These are phyloP conservation scores for Drosophila prostipennis DNA, from an alignment of 2,888 invertebrate species.

Conservation along the genomic window DNA sequence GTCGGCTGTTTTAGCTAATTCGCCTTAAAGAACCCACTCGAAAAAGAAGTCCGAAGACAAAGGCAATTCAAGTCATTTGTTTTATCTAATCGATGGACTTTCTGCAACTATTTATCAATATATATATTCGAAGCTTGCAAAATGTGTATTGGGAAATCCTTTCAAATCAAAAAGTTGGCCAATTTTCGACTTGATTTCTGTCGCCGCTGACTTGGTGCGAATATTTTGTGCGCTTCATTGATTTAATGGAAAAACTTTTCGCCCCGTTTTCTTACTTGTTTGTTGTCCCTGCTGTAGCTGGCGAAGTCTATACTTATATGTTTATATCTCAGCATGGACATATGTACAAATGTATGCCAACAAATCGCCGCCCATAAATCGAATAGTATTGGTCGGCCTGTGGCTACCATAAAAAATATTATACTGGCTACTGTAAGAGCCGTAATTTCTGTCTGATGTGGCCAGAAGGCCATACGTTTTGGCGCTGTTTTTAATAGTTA, in stretches of 20 bases:
- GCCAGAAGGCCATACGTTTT: slow-evolving; percentile 49
- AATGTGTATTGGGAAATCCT: slow-evolving; percentile 11
- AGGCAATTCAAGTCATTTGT: slow-evolving; percentile 13
- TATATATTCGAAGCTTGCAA: background rate
- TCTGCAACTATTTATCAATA: slow-evolving; percentile 19
- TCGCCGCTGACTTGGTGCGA: slow-evolving; percentile 57
- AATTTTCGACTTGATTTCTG: slow-evolving; percentile 52
- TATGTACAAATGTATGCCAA: slow-evolving; percentile 17
- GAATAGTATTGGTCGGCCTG: slow-evolving; percentile 51
- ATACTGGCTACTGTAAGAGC: slow-evolving; percentile 7
- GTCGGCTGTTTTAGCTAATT: no score
- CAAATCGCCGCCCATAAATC: slow-evolving; percentile 67
- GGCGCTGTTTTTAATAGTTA: slow-evolving; percentile 65
- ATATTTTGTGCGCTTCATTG: slow-evolving; percentile 76
- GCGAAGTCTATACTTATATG: slow-evolving; percentile 2
- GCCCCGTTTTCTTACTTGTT: slow-evolving; percentile 25
- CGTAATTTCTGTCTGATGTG: slow-evolving; percentile 16
- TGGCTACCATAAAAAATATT: slow-evolving; percentile 44
- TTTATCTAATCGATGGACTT: slow-evolving; percentile 8
- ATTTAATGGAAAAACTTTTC: slow-evolving; percentile 80
- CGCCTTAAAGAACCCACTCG: no score
- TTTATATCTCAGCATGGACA: background rate
- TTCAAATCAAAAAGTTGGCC: slow-evolving; percentile 41
- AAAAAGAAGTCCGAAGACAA: background rate
- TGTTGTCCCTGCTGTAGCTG: slow-evolving; percentile 15